These are phyloP conservation scores for Phymanthus crucifer DNA, from an alignment of 92 coral and sea anemone species.

Conservation along the genomic window DNA sequence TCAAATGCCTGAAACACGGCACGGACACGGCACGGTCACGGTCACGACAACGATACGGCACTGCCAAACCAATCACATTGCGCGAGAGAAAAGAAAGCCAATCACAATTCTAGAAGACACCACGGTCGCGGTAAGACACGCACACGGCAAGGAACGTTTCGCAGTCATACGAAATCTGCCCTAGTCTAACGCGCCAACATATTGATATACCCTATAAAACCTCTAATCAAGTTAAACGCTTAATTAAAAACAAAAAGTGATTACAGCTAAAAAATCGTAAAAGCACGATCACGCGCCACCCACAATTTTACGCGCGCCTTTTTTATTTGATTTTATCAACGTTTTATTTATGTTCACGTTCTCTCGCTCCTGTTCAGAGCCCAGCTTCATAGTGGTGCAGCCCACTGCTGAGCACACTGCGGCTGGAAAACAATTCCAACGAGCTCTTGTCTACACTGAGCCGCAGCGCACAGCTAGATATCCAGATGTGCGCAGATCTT, in stretches of 20 bases:
- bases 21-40: too few relatives aligned
- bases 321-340: not conserved
- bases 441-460: constrained; percentile 44
- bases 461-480: constrained; percentile 23
- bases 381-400: constrained; percentile 42
- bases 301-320: not conserved
- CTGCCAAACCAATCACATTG: too few relatives aligned
- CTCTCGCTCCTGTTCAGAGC: constrained; percentile 47
- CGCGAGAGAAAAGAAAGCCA: too few relatives aligned
- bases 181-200: too few relatives aligned
- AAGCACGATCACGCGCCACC: not conserved
- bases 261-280: too few relatives aligned
- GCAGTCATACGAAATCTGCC: too few relatives aligned
- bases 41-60: too few relatives aligned
- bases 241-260: too few relatives aligned
- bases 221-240: not conserved
- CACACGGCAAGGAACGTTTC: too few relatives aligned
- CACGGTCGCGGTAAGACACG: too few relatives aligned
- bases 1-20: too few relatives aligned
- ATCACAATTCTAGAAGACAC: too few relatives aligned
- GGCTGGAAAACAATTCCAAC: constrained; percentile 26
- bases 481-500: constrained; percentile 65
- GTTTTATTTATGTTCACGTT: constrained; percentile 19
- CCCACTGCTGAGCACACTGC: constrained; percentile 8
- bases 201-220: not conserved